These are phyloP conservation scores for Hirtodrosophila confusa DNA, from an alignment of 2,888 invertebrate species.

Conservation along the genomic window DNA sequence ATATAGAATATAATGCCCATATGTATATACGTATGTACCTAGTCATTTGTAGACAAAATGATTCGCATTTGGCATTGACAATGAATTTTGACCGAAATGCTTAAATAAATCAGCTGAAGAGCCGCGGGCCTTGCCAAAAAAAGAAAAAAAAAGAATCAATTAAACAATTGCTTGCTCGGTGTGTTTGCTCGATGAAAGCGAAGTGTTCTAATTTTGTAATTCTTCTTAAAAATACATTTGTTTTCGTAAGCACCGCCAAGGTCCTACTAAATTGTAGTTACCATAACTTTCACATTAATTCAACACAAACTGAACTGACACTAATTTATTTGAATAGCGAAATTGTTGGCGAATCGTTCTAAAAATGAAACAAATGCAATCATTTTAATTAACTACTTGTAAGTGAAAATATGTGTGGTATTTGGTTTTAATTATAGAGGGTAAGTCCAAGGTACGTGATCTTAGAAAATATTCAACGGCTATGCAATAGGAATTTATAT, in stretches of 20 bases:
- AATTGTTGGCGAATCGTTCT: slow-evolving; percentile 37
- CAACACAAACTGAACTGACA: slow-evolving; percentile 16
- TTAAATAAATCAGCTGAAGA: slow-evolving; percentile 37
- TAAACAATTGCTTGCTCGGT: slow-evolving; percentile 8
- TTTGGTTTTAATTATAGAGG: slow-evolving; percentile 44
- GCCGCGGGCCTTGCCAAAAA: slow-evolving; percentile 12
- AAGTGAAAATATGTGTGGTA: slow-evolving; percentile 32
- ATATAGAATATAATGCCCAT: slow-evolving; percentile 8
- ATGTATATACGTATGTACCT: slow-evolving; percentile 16
- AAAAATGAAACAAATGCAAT: slow-evolving; percentile 33
- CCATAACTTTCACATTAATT: slow-evolving; percentile 38
- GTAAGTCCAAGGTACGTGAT: background rate
- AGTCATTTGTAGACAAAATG: slow-evolving; percentile 59
- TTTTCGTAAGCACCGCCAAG: slow-evolving; percentile 46
- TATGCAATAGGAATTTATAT: no score
- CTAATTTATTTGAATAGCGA: slow-evolving; percentile 22
- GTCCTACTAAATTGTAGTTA: slow-evolving; percentile 23
- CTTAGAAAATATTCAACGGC: background rate
- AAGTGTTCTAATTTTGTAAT: slow-evolving; percentile 58
- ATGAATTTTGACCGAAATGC: slow-evolving; percentile 65
- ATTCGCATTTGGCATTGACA: slow-evolving; percentile 78
- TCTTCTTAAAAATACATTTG: slow-evolving; percentile 37
- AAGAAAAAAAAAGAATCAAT: slow-evolving; percentile 9
- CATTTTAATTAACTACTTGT: slow-evolving; percentile 37
- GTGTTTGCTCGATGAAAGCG: slow-evolving; percentile 41